phyloP scores from a whole-genome alignment of 2,113 vertebrate genomes.

The Nestor notabilis region DNA sequence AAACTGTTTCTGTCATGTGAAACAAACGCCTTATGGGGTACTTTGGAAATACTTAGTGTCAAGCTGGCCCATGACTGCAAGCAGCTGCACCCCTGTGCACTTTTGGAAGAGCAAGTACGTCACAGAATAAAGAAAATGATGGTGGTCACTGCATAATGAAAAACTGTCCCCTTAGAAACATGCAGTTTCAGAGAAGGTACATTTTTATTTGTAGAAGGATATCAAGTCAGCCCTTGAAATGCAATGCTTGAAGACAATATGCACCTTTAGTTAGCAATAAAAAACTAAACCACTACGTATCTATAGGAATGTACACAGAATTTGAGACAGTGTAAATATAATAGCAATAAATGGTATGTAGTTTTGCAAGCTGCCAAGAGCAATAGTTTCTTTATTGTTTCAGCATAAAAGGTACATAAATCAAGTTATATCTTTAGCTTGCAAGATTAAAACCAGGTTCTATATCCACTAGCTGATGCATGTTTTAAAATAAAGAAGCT shows the following conservation, averaged over 20 bases:
- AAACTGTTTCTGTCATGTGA: not conserved
- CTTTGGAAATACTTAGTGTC: not conserved
- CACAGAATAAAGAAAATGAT: not conserved
- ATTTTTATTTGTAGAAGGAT: not conserved
- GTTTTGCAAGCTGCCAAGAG: constrained; percentile 18
- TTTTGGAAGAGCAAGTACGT: not conserved
- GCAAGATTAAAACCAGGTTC: constrained; percentile 2
- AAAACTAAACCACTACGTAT: not conserved
- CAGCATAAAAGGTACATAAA: constrained; percentile 49
- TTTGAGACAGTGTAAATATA: not conserved
- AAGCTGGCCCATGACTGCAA: not conserved
- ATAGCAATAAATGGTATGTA: not conserved
- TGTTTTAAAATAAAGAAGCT: not conserved
- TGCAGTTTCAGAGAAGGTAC: not conserved
- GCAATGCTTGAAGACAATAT: not conserved
- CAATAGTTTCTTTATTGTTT: constrained; percentile 63
- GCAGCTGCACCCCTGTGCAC: not conserved
- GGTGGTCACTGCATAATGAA: not conserved
- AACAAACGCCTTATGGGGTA: not conserved
- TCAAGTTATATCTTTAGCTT: not conserved
- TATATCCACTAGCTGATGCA: not conserved
- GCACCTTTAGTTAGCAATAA: not conserved
- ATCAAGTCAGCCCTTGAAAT: not conserved
- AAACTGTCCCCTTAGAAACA: not conserved
- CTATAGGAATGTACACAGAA: not conserved